Conservation (phyloP, 1,140 invertebrate genomes). For the Leptinotarsa lineolata region DNA sequence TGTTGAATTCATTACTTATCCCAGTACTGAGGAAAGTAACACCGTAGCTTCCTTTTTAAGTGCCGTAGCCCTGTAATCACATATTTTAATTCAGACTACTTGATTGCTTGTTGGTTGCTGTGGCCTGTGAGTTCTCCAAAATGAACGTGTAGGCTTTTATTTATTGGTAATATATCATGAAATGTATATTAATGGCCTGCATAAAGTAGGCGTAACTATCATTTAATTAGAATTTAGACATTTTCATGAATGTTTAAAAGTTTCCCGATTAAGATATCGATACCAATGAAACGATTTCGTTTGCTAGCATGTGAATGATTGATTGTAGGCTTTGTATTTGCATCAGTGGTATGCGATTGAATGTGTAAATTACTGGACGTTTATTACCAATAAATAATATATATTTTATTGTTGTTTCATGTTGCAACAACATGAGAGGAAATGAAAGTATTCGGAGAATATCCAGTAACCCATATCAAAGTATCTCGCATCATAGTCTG, state of each 20-base stretch:
- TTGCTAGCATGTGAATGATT: constrained; percentile 19
- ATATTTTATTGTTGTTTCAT: background rate
- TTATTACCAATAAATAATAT: background rate
- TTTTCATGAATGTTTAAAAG: constrained; percentile 25
- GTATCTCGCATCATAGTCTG: no score
- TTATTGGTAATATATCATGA: constrained; percentile 21
- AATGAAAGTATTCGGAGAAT: no score
- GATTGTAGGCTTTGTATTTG: constrained; percentile 6
- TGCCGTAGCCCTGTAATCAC: background rate
- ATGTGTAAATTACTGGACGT: background rate
- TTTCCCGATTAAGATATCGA: constrained; percentile 24
- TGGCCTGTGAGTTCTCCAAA: constrained; percentile 9
- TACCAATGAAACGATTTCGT: no score
- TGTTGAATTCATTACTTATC: no score
- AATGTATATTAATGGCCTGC: constrained; percentile 22
- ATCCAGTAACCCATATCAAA: no score
- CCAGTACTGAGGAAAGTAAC: no score
- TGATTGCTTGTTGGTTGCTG: background rate
- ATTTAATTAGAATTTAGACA: constrained; percentile 26
- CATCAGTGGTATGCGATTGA: background rate
- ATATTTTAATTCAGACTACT: constrained; percentile 4
- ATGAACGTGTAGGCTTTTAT: constrained; percentile 15
- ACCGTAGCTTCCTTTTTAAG: no score
- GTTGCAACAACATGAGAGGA: no score
- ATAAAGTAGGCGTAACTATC: constrained; percentile 22